Evolutionary conservation across 2,888 invertebrate genomes (phyloP), one percentile per base, ranked within the genome.

Genomic region (Plagodis dolabraria): DNA sequence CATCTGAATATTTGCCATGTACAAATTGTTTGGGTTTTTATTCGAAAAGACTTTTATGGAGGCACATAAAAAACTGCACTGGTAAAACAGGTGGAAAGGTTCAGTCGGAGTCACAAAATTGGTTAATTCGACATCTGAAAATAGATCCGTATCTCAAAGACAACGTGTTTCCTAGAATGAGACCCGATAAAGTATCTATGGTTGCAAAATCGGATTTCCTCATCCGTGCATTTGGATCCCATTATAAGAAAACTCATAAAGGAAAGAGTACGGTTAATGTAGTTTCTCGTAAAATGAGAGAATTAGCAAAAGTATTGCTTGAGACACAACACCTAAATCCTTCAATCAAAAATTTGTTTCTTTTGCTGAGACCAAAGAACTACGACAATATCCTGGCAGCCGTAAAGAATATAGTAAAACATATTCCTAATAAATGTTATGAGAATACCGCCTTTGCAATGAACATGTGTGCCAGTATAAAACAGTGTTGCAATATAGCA

Each of bases 241-340:
- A 65, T 12, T 68, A 64, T 51, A 44, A 65, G n/a, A 63, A 49
- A 51, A 63, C 57, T 47, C 65, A 64, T 44, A 34, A 63, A 6
- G 61, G 65, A 34, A 43, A 45, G 45, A 58, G 63, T 50, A 61
- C 64, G 44, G 57, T 53, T 40, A 60, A 45, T 53, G 64, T 68
- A 7, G 53, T 53, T 7, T 66, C 66, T 11, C 12, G 63, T 22
- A 65, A 66, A 51, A 68, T 66, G 63, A 47, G 68, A 40, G 66
- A 68, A 48, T 11, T 68, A 2, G 66, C 60, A 34, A 68, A 66
- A 56, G 56, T 68, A 33, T 11, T 66, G 0, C 7, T 60, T 10
- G 62, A 66, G 48, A 9, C 58, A 11, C 11, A 59, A 59, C 59
- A 36, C n/a, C 45, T 56, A 7, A 59, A 61, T 10, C 56, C 60